phyloP scores from a whole-genome alignment of 2,888 invertebrate species.

The Amiota communis region DNA sequence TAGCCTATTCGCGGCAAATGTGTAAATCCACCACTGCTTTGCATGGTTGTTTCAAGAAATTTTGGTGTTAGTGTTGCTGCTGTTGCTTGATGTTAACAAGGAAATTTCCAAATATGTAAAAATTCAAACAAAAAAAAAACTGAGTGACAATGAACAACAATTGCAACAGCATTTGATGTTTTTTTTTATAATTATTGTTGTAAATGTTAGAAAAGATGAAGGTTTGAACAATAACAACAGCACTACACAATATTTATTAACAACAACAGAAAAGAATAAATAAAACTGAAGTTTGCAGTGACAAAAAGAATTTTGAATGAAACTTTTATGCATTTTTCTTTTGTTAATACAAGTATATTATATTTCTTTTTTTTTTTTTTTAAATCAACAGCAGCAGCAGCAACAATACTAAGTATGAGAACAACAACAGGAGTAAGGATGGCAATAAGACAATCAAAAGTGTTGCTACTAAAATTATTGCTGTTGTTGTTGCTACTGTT shows the following conservation, averaged over 20 bases:
- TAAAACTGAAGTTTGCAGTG: neutral
- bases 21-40: too few relatives aligned
- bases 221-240: neutral
- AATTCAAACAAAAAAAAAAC: neutral
- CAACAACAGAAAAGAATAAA: neutral
- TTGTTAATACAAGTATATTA: too few relatives aligned
- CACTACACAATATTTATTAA: neutral
- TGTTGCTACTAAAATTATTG: too few relatives aligned
- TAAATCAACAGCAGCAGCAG: neutral
- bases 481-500: neutral
- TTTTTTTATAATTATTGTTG: neutral
- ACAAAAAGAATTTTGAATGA: conserved; percentile 12
- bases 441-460: too few relatives aligned
- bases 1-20: too few relatives aligned
- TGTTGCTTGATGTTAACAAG: neutral
- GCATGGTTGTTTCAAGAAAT: neutral
- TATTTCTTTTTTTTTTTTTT: neutral
- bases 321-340: neutral
- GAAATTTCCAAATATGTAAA: conserved; percentile 17
- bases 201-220: neutral
- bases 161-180: neutral
- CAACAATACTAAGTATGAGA: neutral
- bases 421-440: neutral
- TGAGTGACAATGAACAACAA: neutral
- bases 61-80: neutral